phyloP scores from a whole-genome alignment of 1,140 invertebrate species.

The Heliconius eleuchia region DNA sequence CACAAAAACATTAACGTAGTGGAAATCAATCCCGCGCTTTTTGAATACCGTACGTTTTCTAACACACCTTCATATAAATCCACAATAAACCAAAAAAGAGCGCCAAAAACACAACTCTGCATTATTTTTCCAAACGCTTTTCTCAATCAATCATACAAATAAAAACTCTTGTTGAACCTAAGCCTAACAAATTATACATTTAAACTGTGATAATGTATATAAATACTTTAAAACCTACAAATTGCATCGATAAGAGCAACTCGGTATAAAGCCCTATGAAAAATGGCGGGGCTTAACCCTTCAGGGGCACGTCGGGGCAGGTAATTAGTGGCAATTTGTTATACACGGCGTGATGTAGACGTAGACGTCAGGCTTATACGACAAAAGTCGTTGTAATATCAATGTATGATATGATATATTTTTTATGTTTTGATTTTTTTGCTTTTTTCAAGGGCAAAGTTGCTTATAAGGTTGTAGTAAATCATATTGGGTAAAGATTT shows the following conservation, averaged over 20 bases:
- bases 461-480: too few species aligned
- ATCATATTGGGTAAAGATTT: too few species aligned
- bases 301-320: conserved; percentile 50
- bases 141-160: background rate
- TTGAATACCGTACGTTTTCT: too few species aligned
- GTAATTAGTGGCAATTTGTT: conserved; percentile 62
- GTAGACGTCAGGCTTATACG: conserved; percentile 1
- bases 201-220: conserved; percentile 46
- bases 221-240: conserved; percentile 59
- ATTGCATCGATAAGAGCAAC: conserved; percentile 56
- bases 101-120: background rate
- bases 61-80: too few species aligned
- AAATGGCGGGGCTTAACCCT: conserved; percentile 67
- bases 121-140: background rate
- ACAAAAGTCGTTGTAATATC: conserved; percentile 2
- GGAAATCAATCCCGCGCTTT: too few species aligned
- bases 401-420: background rate
- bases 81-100: background rate
- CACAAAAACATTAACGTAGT: too few species aligned
- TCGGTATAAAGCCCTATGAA: conserved; percentile 55
- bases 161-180: conserved; percentile 13
- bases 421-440: too few species aligned
- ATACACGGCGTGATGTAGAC: conserved; percentile 17
- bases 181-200: conserved; percentile 46
- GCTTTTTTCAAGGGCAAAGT: too few species aligned